phyloP scores from a whole-genome alignment of 1,140 invertebrate genomes.

The Drosophila santomea region DNA sequence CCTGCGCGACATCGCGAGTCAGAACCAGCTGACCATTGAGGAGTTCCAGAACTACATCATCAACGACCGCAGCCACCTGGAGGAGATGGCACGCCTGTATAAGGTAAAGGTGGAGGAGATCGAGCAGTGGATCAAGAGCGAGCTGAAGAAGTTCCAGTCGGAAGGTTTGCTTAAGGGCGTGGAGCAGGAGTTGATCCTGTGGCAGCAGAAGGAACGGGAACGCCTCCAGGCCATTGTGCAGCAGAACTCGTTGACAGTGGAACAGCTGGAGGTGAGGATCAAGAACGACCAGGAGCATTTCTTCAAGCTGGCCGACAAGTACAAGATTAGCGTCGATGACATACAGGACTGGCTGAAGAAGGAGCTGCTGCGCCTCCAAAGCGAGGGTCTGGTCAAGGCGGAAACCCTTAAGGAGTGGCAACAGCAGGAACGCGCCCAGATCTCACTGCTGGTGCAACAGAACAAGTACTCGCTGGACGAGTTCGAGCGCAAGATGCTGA shows the following conservation, averaged over 20 bases:
- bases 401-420: slow-evolving; percentile 81
- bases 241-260: slow-evolving; percentile 71
- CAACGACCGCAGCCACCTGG: slow-evolving; percentile 67
- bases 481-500: slow-evolving; percentile 68
- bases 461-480: slow-evolving; percentile 74
- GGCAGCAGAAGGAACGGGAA: slow-evolving; percentile 77
- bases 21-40: slow-evolving; percentile 77
- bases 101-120: slow-evolving; percentile 78
- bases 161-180: slow-evolving; percentile 77
- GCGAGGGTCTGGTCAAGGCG: slow-evolving; percentile 71
- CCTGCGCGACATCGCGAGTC: slow-evolving; percentile 61
- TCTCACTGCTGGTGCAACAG: slow-evolving; percentile 63
- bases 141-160: slow-evolving; percentile 70
- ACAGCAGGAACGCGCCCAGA: slow-evolving; percentile 60
- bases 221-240: slow-evolving; percentile 67
- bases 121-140: slow-evolving; percentile 74
- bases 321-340: slow-evolving; percentile 73
- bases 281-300: slow-evolving; percentile 78
- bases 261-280: slow-evolving; percentile 74
- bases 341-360: slow-evolving; percentile 80
- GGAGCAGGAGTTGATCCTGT: slow-evolving; percentile 66
- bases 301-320: slow-evolving; percentile 71
- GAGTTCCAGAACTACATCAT: slow-evolving; percentile 73
- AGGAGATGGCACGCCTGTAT: slow-evolving; percentile 70
- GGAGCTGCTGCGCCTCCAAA: slow-evolving; percentile 70